Percentiles rank a stretch among this genome's conserved stretches.
Evolutionary conservation across 2,113 vertebrate genomes (phyloP).

Genomic region (Elephantulus edwardii): DNA sequence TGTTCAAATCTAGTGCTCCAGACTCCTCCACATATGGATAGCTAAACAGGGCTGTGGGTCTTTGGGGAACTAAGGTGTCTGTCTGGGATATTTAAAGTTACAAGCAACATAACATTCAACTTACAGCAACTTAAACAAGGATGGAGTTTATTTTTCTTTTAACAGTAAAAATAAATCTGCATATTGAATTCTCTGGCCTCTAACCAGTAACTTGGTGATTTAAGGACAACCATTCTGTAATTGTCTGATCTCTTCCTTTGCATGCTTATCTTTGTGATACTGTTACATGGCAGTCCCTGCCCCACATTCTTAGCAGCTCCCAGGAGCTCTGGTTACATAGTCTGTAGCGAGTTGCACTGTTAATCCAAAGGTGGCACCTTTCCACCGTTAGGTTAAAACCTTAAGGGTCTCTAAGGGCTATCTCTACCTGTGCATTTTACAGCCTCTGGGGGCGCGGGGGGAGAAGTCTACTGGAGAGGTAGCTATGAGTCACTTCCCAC

Average conservation of each 20-base stretch:
- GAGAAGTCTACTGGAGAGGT: too few relatives aligned
- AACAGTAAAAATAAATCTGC: neutral
- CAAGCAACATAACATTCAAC: neutral
- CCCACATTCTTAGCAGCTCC: neutral
- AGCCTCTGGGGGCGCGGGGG: too few relatives aligned
- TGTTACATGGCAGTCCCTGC: neutral
- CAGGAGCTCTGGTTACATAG: too few relatives aligned
- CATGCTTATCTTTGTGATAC: neutral
- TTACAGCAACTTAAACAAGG: neutral
- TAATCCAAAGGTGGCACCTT: too few relatives aligned
- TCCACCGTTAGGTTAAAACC: too few relatives aligned
- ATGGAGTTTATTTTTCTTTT: neutral
- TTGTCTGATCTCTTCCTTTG: neutral
- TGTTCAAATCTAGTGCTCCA: neutral
- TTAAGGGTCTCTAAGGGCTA: too few relatives aligned
- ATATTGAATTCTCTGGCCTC: neutral
- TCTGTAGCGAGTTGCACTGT: too few relatives aligned
- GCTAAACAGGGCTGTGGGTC: neutral
- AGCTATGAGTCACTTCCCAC: too few relatives aligned
- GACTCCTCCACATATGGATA: neutral
- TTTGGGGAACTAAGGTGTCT: neutral
- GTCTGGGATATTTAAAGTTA: neutral
- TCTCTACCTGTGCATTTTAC: too few relatives aligned
- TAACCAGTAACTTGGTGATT: neutral
- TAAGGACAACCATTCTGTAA: neutral